Evolutionary conservation across 2,888 invertebrate species (phyloP).

Genomic region (Pegoplata infirma): DNA sequence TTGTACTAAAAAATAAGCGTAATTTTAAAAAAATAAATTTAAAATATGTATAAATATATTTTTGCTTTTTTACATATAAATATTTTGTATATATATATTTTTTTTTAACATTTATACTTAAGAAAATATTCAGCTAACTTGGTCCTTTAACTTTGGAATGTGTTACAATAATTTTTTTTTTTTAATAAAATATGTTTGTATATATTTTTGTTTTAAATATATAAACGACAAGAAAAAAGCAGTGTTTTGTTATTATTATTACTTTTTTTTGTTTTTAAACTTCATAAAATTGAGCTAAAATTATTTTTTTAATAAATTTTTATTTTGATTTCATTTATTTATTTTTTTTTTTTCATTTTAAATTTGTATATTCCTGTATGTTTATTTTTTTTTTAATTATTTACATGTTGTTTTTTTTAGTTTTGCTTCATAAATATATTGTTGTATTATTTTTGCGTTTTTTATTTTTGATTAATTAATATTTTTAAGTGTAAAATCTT

Average conservation of each 20-base stretch:
- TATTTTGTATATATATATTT: neutral
- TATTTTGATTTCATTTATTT: too few species aligned
- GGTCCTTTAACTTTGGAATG: conserved; percentile 71
- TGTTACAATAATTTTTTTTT: conserved; percentile 64
- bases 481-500: neutral
- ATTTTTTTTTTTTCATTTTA: neutral
- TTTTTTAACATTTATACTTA: conserved; percentile 8
- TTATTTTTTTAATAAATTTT: conserved; percentile 44
- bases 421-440: conserved; percentile 40
- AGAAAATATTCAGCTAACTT: conserved; percentile 43
- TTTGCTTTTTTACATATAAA: neutral
- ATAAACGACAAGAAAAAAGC: conserved; percentile 56
- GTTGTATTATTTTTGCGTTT: neutral
- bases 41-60: conserved; percentile 15
- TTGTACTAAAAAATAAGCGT: conserved; percentile 45
- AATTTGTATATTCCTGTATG: conserved; percentile 45
- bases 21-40: conserved; percentile 23
- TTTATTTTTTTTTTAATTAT: conserved; percentile 21
- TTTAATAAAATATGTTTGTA: conserved; percentile 15
- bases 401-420: conserved; percentile 16
- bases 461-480: neutral
- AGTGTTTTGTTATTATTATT: conserved; percentile 27
- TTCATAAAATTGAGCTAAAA: conserved; percentile 62
- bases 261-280: neutral
- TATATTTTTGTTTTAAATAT: neutral